phyloP scores from a whole-genome alignment of 2,888 invertebrate species.

The Actias luna region DNA sequence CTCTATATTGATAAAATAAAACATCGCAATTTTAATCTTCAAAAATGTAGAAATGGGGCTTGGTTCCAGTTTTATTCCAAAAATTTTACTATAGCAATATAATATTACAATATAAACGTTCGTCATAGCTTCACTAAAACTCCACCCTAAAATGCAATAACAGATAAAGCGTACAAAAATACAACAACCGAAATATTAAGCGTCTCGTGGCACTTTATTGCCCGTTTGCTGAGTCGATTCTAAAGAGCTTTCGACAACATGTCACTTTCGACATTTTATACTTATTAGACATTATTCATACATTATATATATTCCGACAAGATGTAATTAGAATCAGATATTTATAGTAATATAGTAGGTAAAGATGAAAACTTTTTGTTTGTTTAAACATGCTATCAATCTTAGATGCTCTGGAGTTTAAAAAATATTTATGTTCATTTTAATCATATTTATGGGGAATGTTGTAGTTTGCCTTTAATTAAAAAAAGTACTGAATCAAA shows the following conservation, averaged over 20 bases:
- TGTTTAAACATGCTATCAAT: too few relatives aligned
- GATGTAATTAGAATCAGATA: background rate
- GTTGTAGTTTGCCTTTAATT: too few relatives aligned
- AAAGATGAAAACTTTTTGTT: too few relatives aligned
- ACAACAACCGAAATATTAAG: conserved; percentile 51
- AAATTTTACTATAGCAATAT: conserved; percentile 10
- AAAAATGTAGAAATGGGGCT: too few relatives aligned
- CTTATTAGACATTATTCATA: background rate
- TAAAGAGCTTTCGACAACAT: conserved; percentile 12
- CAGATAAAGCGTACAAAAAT: conserved; percentile 65
- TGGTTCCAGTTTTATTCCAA: too few relatives aligned
- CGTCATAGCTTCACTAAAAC: conserved; percentile 53
- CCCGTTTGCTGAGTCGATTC: conserved; percentile 16
- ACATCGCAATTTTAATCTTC: too few relatives aligned
- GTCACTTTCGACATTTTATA: conserved; percentile 2
- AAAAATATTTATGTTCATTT: too few relatives aligned
- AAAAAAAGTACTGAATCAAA: too few relatives aligned
- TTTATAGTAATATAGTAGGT: too few relatives aligned
- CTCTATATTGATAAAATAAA: too few relatives aligned
- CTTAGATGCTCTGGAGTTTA: too few relatives aligned
- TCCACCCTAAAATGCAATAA: conserved; percentile 61
- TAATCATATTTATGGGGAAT: too few relatives aligned
- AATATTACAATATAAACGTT: conserved; percentile 53
- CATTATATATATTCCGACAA: background rate
- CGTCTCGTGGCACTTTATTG: conserved; percentile 56